phyloP scores from a whole-genome alignment of 2,888 invertebrate genomes.

The Agrochola lychnidis region DNA sequence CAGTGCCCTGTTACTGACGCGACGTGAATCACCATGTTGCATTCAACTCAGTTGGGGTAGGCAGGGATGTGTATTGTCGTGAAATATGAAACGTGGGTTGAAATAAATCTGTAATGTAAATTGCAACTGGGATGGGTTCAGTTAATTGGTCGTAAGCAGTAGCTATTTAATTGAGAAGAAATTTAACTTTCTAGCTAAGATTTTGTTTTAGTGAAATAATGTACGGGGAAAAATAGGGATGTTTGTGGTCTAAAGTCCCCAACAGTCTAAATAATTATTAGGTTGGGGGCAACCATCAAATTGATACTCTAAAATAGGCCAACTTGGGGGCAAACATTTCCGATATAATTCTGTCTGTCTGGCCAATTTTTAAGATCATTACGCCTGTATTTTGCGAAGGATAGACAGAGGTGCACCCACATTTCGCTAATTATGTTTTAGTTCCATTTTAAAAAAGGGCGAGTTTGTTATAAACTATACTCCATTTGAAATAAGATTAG shows the following conservation, averaged over 20 bases:
- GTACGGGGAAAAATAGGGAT: background rate
- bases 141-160: background rate
- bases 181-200: background rate
- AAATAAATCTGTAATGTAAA: background rate
- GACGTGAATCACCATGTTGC: conserved; percentile 25
- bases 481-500: no score
- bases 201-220: background rate
- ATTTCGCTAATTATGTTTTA: background rate
- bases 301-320: background rate
- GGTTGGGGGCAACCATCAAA: no score
- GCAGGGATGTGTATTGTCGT: conserved; percentile 24
- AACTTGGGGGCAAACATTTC: background rate
- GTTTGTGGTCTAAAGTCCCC: background rate
- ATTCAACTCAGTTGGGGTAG: conserved; percentile 35
- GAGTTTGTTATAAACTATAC: no score
- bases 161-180: background rate
- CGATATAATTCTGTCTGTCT: no score
- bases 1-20: conserved; percentile 51
- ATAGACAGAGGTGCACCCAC: background rate
- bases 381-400: background rate
- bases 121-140: background rate
- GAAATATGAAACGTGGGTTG: background rate
- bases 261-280: background rate
- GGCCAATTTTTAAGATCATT: background rate
- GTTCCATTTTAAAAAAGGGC: background rate